Conservation (phyloP, 1,140 invertebrate species). For the Ips typographus region DNA sequence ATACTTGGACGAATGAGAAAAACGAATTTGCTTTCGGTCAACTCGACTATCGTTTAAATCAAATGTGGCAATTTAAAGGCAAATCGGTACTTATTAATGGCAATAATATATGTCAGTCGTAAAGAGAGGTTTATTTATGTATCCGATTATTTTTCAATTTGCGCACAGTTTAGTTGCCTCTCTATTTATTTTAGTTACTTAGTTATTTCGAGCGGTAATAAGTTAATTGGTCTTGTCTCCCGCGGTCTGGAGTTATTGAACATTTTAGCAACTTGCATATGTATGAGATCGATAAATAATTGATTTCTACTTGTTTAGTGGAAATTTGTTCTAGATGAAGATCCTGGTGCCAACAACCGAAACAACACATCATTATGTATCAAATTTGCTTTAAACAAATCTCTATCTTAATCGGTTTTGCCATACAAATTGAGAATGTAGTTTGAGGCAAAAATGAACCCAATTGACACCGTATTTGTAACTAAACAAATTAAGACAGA, state of each 20-base stretch:
- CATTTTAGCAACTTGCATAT: constrained; percentile 20
- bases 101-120: constrained; percentile 10
- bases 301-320: constrained; percentile 19
- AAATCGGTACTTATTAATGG: background rate
- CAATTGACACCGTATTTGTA: too few species aligned
- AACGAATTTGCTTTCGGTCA: constrained; percentile 6
- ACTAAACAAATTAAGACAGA: too few species aligned
- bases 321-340: constrained; percentile 14
- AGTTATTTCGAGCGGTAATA: constrained; percentile 26
- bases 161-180: constrained; percentile 14
- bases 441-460: too few species aligned
- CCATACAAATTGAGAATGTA: too few species aligned
- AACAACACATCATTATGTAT: too few species aligned
- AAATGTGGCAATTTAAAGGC: too few species aligned
- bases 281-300: constrained; percentile 24
- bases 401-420: too few species aligned
- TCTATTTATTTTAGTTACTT: constrained; percentile 20
- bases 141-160: constrained; percentile 31
- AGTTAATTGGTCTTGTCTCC: constrained; percentile 26
- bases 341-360: constrained; percentile 15
- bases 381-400: too few species aligned
- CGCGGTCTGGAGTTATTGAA: constrained; percentile 12
- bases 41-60: constrained; percentile 1
- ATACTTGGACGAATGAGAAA: constrained; percentile 23
- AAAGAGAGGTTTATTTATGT: constrained; percentile 21